phyloP scores from a whole-genome alignment of 2,797 vertebrate genomes.

The Myiotriccus ornatus region DNA sequence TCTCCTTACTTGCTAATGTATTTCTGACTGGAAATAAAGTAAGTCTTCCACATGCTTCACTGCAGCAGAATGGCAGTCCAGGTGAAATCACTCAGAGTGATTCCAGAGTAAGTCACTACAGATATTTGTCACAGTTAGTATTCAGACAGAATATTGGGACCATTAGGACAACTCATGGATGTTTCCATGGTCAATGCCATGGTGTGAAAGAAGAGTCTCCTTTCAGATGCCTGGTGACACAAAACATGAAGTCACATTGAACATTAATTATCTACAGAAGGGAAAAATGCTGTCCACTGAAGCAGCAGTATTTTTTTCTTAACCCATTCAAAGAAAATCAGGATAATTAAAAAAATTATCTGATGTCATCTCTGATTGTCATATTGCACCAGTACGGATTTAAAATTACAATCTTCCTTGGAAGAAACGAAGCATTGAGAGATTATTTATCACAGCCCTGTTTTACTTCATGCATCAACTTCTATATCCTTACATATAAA shows the following conservation, averaged over 20 bases:
- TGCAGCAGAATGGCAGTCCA: not conserved
- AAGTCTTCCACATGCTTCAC: not conserved
- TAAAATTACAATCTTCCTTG: not conserved
- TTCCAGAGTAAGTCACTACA: not conserved
- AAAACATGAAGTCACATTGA: not conserved
- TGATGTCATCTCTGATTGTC: not conserved
- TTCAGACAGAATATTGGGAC: not conserved
- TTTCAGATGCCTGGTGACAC: not conserved
- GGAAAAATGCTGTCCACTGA: not conserved
- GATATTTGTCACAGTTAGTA: not conserved
- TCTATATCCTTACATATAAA: not conserved
- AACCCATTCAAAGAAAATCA: not conserved
- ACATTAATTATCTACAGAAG: not conserved
- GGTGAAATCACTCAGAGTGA: not conserved
- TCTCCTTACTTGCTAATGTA: not conserved
- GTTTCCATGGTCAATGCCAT: not conserved
- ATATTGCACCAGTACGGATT: not conserved
- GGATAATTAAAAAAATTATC: not conserved
- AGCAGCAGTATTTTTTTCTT: not conserved
- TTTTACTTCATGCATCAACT: not conserved
- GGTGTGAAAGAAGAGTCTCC: not conserved
- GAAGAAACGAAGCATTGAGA: not conserved
- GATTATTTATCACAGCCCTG: not conserved
- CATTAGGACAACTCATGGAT: not conserved
- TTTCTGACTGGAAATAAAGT: not conserved